A percentile compares a stretch with the other conserved stretches of the same genome.
phyloP scores from a whole-genome alignment of 2,797 vertebrate species.

The Petrocephalus schoutedeni region DNA sequence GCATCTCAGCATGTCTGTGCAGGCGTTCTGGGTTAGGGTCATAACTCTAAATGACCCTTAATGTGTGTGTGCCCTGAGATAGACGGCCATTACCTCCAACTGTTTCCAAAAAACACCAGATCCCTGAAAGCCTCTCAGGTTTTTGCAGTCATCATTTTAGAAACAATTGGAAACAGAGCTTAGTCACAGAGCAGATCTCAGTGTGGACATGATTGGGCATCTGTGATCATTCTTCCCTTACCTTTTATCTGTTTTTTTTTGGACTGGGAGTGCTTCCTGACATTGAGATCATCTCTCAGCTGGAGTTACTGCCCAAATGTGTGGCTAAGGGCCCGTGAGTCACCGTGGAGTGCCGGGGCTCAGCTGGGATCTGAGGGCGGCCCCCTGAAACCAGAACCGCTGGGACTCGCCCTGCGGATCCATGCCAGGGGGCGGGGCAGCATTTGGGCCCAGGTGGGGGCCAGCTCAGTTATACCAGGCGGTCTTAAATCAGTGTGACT shows the following conservation, averaged over 20 bases:
- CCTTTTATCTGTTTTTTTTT: neutral
- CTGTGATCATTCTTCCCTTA: neutral
- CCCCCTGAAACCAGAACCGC: neutral
- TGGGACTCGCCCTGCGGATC: neutral
- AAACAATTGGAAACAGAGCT: neutral
- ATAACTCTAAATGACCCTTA: neutral
- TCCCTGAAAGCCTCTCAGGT: neutral
- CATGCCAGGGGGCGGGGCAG: neutral
- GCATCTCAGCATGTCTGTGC: neutral
- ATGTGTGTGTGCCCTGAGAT: neutral
- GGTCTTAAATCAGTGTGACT: neutral
- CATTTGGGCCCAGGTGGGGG: too few species aligned
- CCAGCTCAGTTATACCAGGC: neutral
- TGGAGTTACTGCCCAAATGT: neutral
- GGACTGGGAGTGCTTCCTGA: conserved; percentile 1
- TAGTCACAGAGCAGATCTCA: neutral
- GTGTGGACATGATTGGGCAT: neutral
- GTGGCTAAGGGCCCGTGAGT: neutral
- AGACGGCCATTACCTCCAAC: neutral
- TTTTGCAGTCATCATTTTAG: neutral
- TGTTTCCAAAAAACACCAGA: neutral
- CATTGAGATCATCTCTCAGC: neutral
- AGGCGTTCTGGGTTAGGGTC: neutral
- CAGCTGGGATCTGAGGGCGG: too few species aligned
- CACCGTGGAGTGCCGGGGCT: neutral